A percentile compares a stretch with the other conserved stretches of the same genome.
Evolutionary conservation across 2,888 invertebrate genomes (phyloP).

Genomic region (Ectemnius cavifrons): DNA sequence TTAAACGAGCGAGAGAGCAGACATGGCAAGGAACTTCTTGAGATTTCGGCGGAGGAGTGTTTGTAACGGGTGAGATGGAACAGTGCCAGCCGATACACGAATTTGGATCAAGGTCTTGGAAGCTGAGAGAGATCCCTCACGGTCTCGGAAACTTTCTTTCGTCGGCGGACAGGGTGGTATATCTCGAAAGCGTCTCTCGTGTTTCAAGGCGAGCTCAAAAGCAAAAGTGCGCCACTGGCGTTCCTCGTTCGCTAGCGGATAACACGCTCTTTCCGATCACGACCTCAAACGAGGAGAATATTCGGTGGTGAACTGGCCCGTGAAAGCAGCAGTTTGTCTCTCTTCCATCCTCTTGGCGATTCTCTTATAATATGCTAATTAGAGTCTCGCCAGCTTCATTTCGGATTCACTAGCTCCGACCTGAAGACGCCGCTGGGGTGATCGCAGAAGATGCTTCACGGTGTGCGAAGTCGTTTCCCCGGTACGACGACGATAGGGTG

Average conservation of each 20-base stretch:
- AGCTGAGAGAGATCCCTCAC: slow-evolving; percentile 33
- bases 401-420: slow-evolving; percentile 17
- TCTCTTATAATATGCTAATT: slow-evolving; percentile 32
- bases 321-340: slow-evolving; percentile 1
- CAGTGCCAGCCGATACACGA: slow-evolving; percentile 44
- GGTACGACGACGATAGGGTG: neutral
- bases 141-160: slow-evolving; percentile 30
- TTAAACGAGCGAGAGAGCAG: neutral
- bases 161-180: slow-evolving; percentile 27
- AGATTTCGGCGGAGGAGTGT: too few species aligned
- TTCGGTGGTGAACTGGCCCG: too few species aligned
- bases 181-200: too few species aligned
- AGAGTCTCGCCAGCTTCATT: slow-evolving; percentile 28
- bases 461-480: neutral
- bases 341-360: neutral
- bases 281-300: too few species aligned
- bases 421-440: neutral
- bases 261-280: too few species aligned
- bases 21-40: too few species aligned
- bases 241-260: too few species aligned
- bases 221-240: too few species aligned
- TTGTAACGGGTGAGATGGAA: slow-evolving; percentile 40
- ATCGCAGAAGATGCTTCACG: slow-evolving; percentile 6
- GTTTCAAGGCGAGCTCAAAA: too few species aligned
- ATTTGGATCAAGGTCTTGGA: slow-evolving; percentile 54